These are phyloP conservation scores for Heteronetta atricapilla DNA, from an alignment of 2,113 vertebrate genomes.

Conservation along the genomic window DNA sequence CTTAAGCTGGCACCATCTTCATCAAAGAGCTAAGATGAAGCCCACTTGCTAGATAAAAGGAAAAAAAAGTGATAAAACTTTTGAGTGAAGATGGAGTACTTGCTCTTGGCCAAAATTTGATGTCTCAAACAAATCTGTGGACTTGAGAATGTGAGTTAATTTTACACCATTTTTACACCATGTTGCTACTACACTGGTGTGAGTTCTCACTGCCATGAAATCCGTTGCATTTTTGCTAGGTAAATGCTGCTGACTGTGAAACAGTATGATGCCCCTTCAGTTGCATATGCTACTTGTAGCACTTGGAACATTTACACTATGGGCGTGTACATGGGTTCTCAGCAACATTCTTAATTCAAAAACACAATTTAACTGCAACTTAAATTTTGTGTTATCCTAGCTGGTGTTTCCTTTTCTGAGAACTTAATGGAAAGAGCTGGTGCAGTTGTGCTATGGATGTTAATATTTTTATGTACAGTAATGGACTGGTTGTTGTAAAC, in stretches of 20 bases:
- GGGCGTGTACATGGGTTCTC: background rate
- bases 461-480: accelerated
- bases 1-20: background rate
- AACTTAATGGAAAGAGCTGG: background rate
- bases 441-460: background rate
- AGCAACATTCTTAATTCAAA: background rate
- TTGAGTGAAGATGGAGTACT: background rate
- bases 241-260: background rate
- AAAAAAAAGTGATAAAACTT: background rate
- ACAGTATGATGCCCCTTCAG: background rate
- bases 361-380: background rate
- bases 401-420: background rate
- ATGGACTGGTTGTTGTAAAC: background rate
- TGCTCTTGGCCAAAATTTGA: background rate
- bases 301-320: background rate
- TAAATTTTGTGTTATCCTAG: background rate
- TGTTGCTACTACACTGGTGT: background rate
- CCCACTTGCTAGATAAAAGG: background rate
- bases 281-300: background rate
- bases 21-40: background rate
- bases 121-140: background rate
- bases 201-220: background rate
- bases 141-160: background rate
- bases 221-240: background rate
- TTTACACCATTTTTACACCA: background rate